Evolutionary conservation across 2,888 invertebrate genomes (phyloP).

Genomic region (Volucella bombylans): DNA sequence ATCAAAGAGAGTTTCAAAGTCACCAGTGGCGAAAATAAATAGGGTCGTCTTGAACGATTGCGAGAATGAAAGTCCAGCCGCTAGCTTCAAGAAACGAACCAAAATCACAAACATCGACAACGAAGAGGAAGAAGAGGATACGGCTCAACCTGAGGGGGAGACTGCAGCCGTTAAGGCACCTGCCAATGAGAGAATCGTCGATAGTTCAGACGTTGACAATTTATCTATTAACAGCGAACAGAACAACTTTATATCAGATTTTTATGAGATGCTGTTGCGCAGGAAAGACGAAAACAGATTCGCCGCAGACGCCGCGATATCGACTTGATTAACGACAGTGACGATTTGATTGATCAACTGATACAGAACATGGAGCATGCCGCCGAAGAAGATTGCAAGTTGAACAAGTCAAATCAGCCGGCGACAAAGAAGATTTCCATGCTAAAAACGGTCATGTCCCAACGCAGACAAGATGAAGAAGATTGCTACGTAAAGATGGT

Average conservation of each 20-base stretch:
- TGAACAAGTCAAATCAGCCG: conserved; percentile 92
- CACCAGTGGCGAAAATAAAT: conserved; percentile 53
- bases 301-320: conserved; percentile 93
- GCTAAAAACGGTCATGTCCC: conserved; percentile 88
- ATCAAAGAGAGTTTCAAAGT: conserved; percentile 60
- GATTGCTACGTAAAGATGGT: too few relatives aligned
- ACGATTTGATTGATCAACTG: conserved; percentile 96
- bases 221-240: conserved; percentile 78
- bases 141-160: conserved; percentile 70
- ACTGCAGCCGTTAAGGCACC: conserved; percentile 75
- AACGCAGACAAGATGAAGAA: too few relatives aligned
- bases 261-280: conserved; percentile 94
- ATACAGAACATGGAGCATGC: conserved; percentile 95
- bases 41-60: conserved; percentile 77
- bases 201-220: conserved; percentile 85
- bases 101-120: conserved; percentile 85
- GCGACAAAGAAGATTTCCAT: conserved; percentile 96
- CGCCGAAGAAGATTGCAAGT: conserved; percentile 95
- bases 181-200: conserved; percentile 79
- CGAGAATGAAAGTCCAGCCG: conserved; percentile 75
- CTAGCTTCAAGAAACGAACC: conserved; percentile 80
- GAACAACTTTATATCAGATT: conserved; percentile 89
- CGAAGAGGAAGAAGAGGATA: conserved; percentile 82
- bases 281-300: conserved; percentile 93
- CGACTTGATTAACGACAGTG: conserved; percentile 98